These are phyloP conservation scores for Synergus laeviventris DNA, from an alignment of 2,888 invertebrate genomes.

Conservation along the genomic window DNA sequence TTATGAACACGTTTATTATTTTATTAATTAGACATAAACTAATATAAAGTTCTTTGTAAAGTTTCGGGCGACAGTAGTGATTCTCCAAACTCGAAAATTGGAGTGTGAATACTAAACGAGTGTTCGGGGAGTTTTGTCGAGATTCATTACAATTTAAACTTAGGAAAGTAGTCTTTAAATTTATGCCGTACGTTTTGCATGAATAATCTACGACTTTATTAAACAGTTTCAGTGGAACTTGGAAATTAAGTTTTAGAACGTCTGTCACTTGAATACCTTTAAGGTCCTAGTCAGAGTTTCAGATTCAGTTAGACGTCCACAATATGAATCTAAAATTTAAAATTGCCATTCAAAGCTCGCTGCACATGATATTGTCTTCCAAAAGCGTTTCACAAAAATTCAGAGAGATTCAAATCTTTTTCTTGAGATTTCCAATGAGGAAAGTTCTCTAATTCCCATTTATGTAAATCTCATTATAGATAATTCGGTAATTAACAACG, in stretches of 20 bases:
- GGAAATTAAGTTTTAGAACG: slow-evolving; percentile 35
- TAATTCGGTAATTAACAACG: slow-evolving; percentile 8
- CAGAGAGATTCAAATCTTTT: too few relatives aligned
- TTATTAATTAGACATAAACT: not conserved
- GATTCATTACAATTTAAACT: slow-evolving; percentile 39
- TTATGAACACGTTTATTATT: not conserved
- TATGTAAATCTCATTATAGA: slow-evolving; percentile 8
- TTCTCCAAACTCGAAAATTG: slow-evolving; percentile 4
- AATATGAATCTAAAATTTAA: not conserved
- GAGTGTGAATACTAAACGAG: slow-evolving; percentile 24
- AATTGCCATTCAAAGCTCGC: not conserved
- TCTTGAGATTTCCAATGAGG: too few relatives aligned
- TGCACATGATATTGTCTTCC: not conserved
- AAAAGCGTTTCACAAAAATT: not conserved
- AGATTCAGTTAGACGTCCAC: not conserved
- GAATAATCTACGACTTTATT: slow-evolving; percentile 38
- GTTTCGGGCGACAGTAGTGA: not conserved
- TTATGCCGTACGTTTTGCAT: slow-evolving; percentile 32
- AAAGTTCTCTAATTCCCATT: too few relatives aligned
- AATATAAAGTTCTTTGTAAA: not conserved
- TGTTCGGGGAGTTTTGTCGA: not conserved
- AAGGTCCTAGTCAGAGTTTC: not conserved
- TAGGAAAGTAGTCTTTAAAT: slow-evolving; percentile 21
- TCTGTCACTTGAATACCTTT: slow-evolving; percentile 19
- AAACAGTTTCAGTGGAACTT: slow-evolving; percentile 26